Percentiles rank a stretch among this genome's conserved stretches.
phyloP scores from a whole-genome alignment of 2,797 vertebrate genomes.

The Acrocephalus scirpaceus region DNA sequence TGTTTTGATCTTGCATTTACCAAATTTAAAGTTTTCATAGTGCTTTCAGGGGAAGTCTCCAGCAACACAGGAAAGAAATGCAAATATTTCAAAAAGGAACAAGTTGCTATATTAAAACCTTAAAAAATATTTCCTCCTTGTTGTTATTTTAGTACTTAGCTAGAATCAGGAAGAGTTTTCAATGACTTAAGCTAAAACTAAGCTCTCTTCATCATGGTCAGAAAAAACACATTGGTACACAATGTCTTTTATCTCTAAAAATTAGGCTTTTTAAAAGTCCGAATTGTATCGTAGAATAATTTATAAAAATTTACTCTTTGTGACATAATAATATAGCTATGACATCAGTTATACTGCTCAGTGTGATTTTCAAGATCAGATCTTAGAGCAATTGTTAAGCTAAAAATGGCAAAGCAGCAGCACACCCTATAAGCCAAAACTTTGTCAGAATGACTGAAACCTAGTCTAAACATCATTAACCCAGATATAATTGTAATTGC shows the following conservation, averaged over 20 bases:
- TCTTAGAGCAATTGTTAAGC: background rate
- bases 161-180: background rate
- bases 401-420: background rate
- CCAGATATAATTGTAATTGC: background rate
- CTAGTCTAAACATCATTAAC: background rate
- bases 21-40: background rate
- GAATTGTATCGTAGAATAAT: background rate
- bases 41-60: background rate
- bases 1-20: background rate
- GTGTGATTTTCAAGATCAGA: background rate
- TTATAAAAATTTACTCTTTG: background rate
- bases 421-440: background rate
- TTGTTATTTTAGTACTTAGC: background rate
- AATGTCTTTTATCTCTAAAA: background rate
- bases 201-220: background rate
- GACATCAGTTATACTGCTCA: background rate
- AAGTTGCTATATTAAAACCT: background rate
- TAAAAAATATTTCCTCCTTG: background rate
- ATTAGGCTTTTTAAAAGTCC: fast-evolving
- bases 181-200: background rate
- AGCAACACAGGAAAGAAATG: background rate
- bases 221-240: background rate
- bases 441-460: background rate
- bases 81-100: background rate
- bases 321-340: background rate